phyloP scores from a whole-genome alignment of 2,797 vertebrate species.

The Spinus pinus region DNA sequence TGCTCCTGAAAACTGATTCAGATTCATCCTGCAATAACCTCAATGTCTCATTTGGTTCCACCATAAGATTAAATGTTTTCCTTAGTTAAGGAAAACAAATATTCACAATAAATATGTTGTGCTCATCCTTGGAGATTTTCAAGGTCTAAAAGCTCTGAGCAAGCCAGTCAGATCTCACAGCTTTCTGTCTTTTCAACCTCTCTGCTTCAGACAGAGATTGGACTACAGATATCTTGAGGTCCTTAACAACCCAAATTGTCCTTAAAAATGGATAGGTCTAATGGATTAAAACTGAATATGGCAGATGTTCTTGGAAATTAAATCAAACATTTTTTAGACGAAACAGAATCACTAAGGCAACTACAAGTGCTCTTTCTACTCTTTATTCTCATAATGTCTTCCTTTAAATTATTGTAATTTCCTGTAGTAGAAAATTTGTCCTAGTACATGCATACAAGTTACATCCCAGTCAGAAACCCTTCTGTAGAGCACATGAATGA shows the following conservation, averaged over 20 bases:
- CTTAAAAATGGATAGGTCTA: neutral
- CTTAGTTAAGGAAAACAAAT: neutral
- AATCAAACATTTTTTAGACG: neutral
- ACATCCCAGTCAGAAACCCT: slow-evolving; percentile 1
- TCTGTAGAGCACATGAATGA: slow-evolving; percentile 13
- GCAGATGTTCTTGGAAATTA: neutral
- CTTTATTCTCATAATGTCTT: slow-evolving; percentile 24
- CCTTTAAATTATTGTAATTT: slow-evolving; percentile 44
- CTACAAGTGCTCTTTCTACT: neutral
- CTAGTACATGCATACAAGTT: neutral
- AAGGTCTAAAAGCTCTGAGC: neutral
- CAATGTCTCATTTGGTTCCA: neutral
- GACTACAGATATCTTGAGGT: neutral
- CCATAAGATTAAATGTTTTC: neutral
- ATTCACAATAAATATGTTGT: neutral
- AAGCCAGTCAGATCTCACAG: neutral
- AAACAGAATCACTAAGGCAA: neutral
- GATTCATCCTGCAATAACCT: neutral
- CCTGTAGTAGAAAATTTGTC: slow-evolving; percentile 19
- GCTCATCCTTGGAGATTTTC: neutral
- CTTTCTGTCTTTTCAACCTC: neutral
- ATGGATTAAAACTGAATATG: neutral
- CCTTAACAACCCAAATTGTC: neutral
- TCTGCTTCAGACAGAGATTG: neutral
- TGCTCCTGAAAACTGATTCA: neutral